Evolutionary conservation across 2,888 invertebrate genomes (phyloP), one percentile per base, ranked within the genome.

Genomic region (Helobdella robusta): DNA sequence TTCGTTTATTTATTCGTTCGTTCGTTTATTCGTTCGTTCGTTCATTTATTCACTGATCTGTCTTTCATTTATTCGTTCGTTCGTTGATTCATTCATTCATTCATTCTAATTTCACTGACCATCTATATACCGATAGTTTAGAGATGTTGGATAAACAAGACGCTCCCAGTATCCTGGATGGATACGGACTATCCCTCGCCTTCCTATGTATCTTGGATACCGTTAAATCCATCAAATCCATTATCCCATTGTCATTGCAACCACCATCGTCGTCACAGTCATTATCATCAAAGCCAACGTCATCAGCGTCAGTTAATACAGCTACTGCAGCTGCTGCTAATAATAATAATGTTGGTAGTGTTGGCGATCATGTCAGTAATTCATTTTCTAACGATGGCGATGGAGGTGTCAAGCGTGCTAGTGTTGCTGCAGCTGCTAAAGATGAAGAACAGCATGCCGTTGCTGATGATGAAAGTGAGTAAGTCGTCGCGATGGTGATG

Each of bases 141-240:
- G 98, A 98, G 79, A 89, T 94, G 88, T 79, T 95, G 73, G 98
- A 98, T 76, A 91, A 94, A 77, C 85, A 88, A 23, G 97, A 98
- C 74, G 90, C 95, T 6, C 94, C 94, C 0, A 80, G 84, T 15
- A 89, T 97, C 71, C 90, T 91, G n/a, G 94, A 97, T 70, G 95
- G 97, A 0, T 98, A 97, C 81, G 93, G 94, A 3, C 88, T 98
- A 68, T 94, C 95, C 0, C 86, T 97, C 48, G 92, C 94, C 0
- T 95, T 93, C 80, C 89, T 91, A 3, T 91, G 92, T 77, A 83
- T 97, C 52, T 83, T 94, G 77, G 95, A 95, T 79, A 87, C 91
- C 70, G 89, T 94, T 62, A 84, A 90, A 6, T 92, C 78, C 64
- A 76, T 80, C 2, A 74, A 78, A 68, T 52, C 70, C n/a, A 70